A percentile compares a stretch with the other conserved stretches of the same genome.
Conservation (phyloP, 2,113 vertebrate species). For the Mormyrus lacerda region DNA sequence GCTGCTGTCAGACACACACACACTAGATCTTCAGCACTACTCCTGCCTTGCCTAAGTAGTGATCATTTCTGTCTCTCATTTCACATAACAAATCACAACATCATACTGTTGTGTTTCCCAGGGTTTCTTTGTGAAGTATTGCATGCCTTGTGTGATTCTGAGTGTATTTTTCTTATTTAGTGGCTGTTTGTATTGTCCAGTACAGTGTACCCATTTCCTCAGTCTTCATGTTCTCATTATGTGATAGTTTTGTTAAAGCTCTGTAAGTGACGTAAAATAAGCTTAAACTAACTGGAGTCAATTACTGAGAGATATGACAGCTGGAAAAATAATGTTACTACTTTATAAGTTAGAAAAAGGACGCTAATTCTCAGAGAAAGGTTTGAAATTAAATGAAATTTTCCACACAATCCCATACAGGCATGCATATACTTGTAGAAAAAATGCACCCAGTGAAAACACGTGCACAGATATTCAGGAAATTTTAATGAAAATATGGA, state of each 20-base stretch:
- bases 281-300: background rate
- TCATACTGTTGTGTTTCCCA: background rate
- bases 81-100: background rate
- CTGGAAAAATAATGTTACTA: background rate
- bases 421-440: background rate
- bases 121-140: background rate
- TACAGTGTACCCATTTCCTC: background rate
- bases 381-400: background rate
- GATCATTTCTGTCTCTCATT: background rate
- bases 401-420: background rate
- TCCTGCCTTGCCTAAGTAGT: background rate
- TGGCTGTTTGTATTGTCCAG: background rate
- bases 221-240: background rate
- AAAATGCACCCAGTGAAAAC: background rate
- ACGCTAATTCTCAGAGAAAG: background rate
- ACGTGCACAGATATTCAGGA: background rate
- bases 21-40: background rate
- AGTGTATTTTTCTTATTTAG: background rate
- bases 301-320: background rate
- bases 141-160: background rate
- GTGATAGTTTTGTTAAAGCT: background rate
- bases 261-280: background rate
- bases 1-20: background rate
- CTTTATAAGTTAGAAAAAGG: background rate
- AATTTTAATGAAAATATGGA: background rate